Evolutionary conservation across 2,797 vertebrate genomes (phyloP).

Genomic region (Alca torda): DNA sequence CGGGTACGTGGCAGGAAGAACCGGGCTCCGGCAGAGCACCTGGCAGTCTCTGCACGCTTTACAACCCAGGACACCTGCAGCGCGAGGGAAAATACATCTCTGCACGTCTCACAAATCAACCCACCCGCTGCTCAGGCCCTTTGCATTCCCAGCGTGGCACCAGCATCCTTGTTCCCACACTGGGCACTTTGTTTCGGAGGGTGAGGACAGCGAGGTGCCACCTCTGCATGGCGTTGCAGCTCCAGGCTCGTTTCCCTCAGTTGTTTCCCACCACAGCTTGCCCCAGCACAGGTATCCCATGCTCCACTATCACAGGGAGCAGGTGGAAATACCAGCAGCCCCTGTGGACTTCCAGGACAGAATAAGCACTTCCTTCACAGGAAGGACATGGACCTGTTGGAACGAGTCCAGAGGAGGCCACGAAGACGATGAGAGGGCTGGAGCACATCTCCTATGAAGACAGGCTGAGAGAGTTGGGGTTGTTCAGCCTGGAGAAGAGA

Average conservation of each 20-base stretch:
- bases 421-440: too few relatives aligned
- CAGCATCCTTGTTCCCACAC: accelerated
- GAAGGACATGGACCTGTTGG: too few relatives aligned
- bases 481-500: too few relatives aligned
- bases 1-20: neutral
- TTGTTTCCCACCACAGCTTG: accelerated
- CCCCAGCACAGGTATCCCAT: neutral
- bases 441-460: too few relatives aligned
- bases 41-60: neutral
- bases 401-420: too few relatives aligned
- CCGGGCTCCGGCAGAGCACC: neutral
- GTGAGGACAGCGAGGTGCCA: neutral
- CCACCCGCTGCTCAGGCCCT: neutral
- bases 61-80: neutral
- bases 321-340: neutral
- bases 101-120: neutral
- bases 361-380: neutral
- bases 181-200: neutral
- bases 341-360: neutral
- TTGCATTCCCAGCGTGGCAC: neutral
- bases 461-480: too few relatives aligned
- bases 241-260: accelerated
- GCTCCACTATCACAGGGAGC: neutral
- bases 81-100: neutral
- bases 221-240: neutral